Evolutionary conservation across 2,888 invertebrate species (phyloP).

Genomic region (Saturnia pavonia): DNA sequence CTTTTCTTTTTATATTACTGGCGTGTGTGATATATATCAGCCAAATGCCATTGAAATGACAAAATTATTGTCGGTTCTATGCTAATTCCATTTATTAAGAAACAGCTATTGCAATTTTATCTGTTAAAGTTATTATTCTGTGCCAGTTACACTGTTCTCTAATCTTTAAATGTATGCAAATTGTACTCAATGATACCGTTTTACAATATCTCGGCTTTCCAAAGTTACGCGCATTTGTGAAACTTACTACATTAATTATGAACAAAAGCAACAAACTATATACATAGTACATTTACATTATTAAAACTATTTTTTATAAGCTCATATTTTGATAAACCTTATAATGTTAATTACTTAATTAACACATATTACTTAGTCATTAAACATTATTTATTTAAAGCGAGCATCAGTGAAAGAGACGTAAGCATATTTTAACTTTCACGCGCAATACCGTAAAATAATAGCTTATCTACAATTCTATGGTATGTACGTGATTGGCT

Average conservation of each 20-base stretch:
- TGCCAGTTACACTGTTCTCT: constrained; percentile 13
- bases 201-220: constrained; percentile 19
- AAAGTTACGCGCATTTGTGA: constrained; percentile 18
- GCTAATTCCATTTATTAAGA: neutral
- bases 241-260: neutral
- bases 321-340: constrained; percentile 4
- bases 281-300: neutral
- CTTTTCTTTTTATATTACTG: no score
- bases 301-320: neutral
- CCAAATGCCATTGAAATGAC: neutral
- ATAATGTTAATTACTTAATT: constrained; percentile 43
- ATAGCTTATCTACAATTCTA: constrained; percentile 28
- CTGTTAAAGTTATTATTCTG: constrained; percentile 2
- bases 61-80: neutral
- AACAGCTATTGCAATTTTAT: constrained; percentile 8
- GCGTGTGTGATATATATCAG: no score
- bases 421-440: constrained; percentile 65
- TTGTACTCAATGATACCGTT: constrained; percentile 21
- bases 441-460: constrained; percentile 52
- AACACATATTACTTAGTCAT: constrained; percentile 23
- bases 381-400: neutral
- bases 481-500: constrained; percentile 45
- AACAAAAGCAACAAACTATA: constrained; percentile 15
- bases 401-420: constrained; percentile 13
- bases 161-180: constrained; percentile 23